Evolutionary conservation across 2,888 invertebrate genomes (phyloP).

Genomic region (Rotaria socialis): DNA sequence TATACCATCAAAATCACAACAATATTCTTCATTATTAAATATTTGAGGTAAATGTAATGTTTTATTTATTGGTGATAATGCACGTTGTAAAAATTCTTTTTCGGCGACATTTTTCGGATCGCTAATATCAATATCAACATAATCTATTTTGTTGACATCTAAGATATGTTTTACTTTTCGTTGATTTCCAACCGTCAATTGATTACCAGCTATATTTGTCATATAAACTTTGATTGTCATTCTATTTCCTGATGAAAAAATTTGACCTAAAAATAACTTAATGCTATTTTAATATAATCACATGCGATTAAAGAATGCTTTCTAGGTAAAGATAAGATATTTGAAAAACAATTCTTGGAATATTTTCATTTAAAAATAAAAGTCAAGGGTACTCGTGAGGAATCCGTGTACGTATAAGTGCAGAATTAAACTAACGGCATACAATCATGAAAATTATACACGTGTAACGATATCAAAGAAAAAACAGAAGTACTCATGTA

Average conservation of each 20-base stretch:
- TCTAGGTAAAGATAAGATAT: too few relatives aligned
- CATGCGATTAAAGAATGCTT: too few relatives aligned
- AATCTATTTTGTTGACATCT: background rate
- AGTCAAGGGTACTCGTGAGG: too few relatives aligned
- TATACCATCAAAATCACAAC: constrained; percentile 13
- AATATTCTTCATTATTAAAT: constrained; percentile 1
- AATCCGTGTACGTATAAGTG: too few relatives aligned
- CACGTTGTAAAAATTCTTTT: constrained; percentile 28
- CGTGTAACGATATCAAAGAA: too few relatives aligned
- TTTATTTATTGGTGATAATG: background rate
- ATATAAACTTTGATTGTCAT: constrained; percentile 17
- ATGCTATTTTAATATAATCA: background rate
- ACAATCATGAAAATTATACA: background rate
- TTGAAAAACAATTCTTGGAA: too few relatives aligned
- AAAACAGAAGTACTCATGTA: too few relatives aligned
- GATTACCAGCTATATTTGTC: constrained; percentile 4
- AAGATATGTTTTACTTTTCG: constrained; percentile 31
- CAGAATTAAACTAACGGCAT: background rate
- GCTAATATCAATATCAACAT: background rate
- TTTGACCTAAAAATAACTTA: background rate
- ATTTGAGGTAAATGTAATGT: constrained; percentile 10
- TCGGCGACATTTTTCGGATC: background rate
- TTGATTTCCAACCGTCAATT: background rate
- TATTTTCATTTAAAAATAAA: too few relatives aligned
- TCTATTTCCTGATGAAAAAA: background rate